Conservation (phyloP, 2,113 vertebrate species). For the Crotophaga sulcirostris region DNA sequence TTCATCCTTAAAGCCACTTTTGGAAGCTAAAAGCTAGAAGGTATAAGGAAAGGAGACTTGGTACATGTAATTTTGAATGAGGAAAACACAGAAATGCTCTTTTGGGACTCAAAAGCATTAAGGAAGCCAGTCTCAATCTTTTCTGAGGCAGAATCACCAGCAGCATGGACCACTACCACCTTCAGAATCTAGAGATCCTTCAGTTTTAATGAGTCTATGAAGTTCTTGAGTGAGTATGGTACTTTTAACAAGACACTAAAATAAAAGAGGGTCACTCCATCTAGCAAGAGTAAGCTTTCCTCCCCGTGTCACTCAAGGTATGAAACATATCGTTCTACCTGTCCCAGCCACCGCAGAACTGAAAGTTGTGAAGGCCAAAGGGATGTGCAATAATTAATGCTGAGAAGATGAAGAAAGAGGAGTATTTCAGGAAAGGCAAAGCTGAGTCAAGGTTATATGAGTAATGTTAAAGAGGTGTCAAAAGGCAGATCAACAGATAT, state of each 20-base stretch:
- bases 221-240: background rate
- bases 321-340: background rate
- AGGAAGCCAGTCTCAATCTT: background rate
- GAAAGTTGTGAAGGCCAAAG: background rate
- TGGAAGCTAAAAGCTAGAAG: background rate
- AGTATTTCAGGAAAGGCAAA: slow-evolving; percentile 43
- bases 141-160: background rate
- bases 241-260: background rate
- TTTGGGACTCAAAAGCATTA: background rate
- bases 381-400: background rate
- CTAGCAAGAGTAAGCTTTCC: background rate
- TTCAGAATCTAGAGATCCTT: background rate
- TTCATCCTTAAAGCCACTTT: background rate
- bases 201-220: background rate
- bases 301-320: background rate
- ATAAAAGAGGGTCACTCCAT: background rate
- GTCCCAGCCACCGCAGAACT: background rate
- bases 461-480: slow-evolving; percentile 36
- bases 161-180: background rate
- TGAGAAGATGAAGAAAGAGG: background rate
- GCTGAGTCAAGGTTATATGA: slow-evolving; percentile 63
- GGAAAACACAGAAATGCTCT: background rate
- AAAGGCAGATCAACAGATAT: slow-evolving; percentile 49
- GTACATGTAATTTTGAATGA: background rate
- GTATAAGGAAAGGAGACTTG: background rate